A percentile compares a stretch with the other conserved stretches of the same genome.
phyloP scores from a whole-genome alignment of 2,797 vertebrate genomes.

The Nannoperca obscura region DNA sequence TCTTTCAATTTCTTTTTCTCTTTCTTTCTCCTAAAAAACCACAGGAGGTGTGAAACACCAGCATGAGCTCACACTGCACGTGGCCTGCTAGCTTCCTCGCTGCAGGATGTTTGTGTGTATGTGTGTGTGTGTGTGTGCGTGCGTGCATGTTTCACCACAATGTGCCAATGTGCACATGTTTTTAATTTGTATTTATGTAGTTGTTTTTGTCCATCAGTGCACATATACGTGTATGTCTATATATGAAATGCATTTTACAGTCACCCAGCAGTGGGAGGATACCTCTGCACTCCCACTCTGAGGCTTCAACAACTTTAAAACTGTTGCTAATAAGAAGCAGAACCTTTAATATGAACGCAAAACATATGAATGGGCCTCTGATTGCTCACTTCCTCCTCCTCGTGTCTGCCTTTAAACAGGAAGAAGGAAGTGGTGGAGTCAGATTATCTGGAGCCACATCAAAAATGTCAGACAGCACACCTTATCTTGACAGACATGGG shows the following conservation, averaged over 20 bases:
- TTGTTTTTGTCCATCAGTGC: slow-evolving; percentile 34
- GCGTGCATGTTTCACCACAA: slow-evolving; percentile 22
- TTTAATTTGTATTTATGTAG: slow-evolving; percentile 40
- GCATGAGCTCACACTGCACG: slow-evolving; percentile 59
- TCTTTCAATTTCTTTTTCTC: slow-evolving; percentile 29
- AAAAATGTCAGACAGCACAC: slow-evolving; percentile 22
- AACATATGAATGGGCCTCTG: slow-evolving; percentile 16
- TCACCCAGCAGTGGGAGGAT: not conserved
- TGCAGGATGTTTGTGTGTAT: slow-evolving; percentile 34
- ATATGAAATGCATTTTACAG: slow-evolving; percentile 16
- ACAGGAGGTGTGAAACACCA: slow-evolving; percentile 63
- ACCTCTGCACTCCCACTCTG: not conserved
- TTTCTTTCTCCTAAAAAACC: slow-evolving; percentile 45
- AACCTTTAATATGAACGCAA: not conserved
- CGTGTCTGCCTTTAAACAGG: slow-evolving; percentile 40
- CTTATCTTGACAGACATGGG: slow-evolving; percentile 24
- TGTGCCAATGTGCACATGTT: slow-evolving; percentile 33
- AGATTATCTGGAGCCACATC: slow-evolving; percentile 40
- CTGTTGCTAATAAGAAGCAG: not conserved
- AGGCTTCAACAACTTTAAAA: not conserved
- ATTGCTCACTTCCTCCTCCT: not conserved
- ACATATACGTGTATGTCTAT: not conserved
- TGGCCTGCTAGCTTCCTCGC: slow-evolving; percentile 44
- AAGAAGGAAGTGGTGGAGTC: slow-evolving; percentile 50
- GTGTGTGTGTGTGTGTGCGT: not conserved